Conservation (phyloP, 1,140 invertebrate species). For the Bradysia coprophila region DNA sequence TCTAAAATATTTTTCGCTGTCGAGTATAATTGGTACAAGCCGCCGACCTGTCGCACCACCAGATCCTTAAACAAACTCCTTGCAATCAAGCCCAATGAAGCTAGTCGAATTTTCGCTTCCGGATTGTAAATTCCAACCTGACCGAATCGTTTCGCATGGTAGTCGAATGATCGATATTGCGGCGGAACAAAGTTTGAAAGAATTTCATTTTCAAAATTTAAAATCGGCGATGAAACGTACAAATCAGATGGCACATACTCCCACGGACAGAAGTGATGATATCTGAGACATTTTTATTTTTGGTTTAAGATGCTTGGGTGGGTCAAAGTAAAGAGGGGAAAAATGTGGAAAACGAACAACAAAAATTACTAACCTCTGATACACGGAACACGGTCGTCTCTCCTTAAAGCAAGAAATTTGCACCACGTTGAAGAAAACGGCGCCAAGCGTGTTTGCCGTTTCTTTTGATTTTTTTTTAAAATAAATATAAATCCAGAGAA, state of each 20-base stretch:
- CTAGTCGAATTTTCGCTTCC: background rate
- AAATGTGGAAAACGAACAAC: background rate
- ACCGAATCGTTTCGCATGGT: too few relatives aligned
- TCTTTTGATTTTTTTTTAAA: conserved; percentile 18
- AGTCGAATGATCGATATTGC: too few relatives aligned
- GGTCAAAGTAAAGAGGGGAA: too few relatives aligned
- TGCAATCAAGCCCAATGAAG: background rate
- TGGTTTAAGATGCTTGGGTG: too few relatives aligned
- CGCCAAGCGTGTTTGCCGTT: conserved; percentile 45
- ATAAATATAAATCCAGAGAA: background rate
- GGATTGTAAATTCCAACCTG: too few relatives aligned
- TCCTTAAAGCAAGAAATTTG: conserved; percentile 47
- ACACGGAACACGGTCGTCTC: conserved; percentile 38
- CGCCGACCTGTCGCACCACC: background rate
- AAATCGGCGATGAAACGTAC: too few relatives aligned
- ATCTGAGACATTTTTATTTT: too few relatives aligned
- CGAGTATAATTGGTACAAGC: background rate
- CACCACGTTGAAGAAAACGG: conserved; percentile 48
- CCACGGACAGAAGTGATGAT: too few relatives aligned
- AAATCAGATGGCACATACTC: too few relatives aligned
- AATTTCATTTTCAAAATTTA: too few relatives aligned
- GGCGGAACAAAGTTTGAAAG: too few relatives aligned
- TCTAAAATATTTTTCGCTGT: background rate
- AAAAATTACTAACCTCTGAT: conserved; percentile 30
- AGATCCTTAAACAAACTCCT: background rate